Evolutionary conservation across 2,888 invertebrate species (phyloP), one percentile per base, ranked within the genome.

Genomic region (Gymnocheta viridis): DNA sequence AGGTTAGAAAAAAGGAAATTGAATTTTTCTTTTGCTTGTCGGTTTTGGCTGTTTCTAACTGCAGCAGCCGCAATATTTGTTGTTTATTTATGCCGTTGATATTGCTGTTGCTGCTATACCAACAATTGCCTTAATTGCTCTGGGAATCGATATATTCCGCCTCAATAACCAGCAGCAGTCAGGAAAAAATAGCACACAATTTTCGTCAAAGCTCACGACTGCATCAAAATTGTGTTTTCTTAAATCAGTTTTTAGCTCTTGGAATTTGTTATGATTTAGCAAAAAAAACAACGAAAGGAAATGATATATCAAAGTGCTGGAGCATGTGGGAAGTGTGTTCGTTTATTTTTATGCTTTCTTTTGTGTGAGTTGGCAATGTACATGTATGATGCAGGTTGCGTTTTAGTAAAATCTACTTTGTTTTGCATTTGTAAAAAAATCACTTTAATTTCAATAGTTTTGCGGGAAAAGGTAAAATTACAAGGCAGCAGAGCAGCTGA

Each of bases 71-170:
- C 4, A 60, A 41, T 29, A 49, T 19, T 41, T 29, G 47, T 60
- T 78, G 58, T 64, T 74, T 82, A 47, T 69, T 62, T 79, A 44
- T 67, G 72, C 35, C 60, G 14, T 22, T 66, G 41, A 19, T 35
- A 32, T 67, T 64, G 64, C 44, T 58, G 58, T 64, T 77, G 19
- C 27, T 77, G 6, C 24, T 54, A 9, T 47, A 62, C 7, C 54
- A 79, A 73, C 82, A 79, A 83, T 84, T 84, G 60, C 72, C 69
- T 73, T 81, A 84, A 81, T 84, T 84, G 84, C 77, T 77, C 29
- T 72, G 81, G 77, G 77, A 81, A 72, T 72, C 72, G 62, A 77
- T 77, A 72, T 73, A 84, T 62, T 84, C 84, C 84, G 81, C 77
- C 38, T 84, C 77, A 84, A 73, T 73, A 73, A 81, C 77, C 60